Base-by-base conservation (phyloP, 2,113 vertebrate genomes). In the Progne subis region DNA sequence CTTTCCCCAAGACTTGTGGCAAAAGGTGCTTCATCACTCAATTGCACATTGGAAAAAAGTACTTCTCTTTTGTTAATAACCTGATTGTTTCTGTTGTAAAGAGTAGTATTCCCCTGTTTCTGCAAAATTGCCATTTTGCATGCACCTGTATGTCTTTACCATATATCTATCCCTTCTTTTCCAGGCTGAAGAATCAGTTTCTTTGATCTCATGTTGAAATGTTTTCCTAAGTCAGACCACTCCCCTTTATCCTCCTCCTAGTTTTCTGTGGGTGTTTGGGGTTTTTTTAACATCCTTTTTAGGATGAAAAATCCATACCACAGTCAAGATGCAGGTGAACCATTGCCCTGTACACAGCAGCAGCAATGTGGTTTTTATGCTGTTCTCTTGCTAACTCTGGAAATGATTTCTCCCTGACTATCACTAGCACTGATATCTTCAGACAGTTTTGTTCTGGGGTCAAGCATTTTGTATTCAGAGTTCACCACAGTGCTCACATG, bases 401-500 rank as follows among this genome's bases (percentile, higher is more conserved):
- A 81, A 78, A 70, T 43, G 15, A 14, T 64, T 71, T 43, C 6
- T 69, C 50, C 55, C 41, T 94, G 41, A 46, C 23, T 20, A 6
- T 65, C 57, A 7, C 4, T 39, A 59, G 70, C 56, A 67, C 39
- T 50, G 60, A 18, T 52, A 5, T 64, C 57, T 82, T 92, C 78
- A 70, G 43, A 57, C 5, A 86, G 26, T 52, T 87, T 7, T 14
- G 11, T n/a, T 59, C 82, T 75, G 39, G 50, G 47, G 61, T 26
- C 55, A 69, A 65, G 68, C n/a, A 86, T 37, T 37, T 37, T 37
- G 3, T 37, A 78, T 31, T 80, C 59, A 77, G 32, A 50, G 53
- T 29, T 86, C 55, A 83, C 5, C 25, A 26, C 0, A 55, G 12
- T 0, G 0, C 14, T 53, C 1, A 1, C 25, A 69, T 3, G 61